A percentile compares a stretch with the other conserved stretches of the same genome.
Conservation (phyloP, 2,113 vertebrate genomes). For the Desmodus rotundus region DNA sequence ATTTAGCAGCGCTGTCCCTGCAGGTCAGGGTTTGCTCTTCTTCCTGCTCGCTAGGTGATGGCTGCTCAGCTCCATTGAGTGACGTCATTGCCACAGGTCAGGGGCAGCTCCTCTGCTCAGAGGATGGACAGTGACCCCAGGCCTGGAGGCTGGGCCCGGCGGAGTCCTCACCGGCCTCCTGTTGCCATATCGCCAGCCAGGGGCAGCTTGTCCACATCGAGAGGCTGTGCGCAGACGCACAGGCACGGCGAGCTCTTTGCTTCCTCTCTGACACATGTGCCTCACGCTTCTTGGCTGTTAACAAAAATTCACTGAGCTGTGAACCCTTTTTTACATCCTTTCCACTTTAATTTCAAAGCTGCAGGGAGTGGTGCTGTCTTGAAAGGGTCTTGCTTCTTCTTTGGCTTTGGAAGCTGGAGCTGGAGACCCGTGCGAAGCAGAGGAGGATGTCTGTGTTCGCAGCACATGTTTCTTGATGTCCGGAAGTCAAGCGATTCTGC, state of each 20-base stretch:
- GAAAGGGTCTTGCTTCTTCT: neutral
- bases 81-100: fast-evolving
- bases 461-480: neutral
- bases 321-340: neutral
- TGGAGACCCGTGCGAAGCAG: neutral
- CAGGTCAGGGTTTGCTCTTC: too few relatives aligned
- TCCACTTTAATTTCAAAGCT: neutral
- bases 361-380: neutral
- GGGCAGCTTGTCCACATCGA: neutral
- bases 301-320: too few relatives aligned
- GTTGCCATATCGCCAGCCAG: fast-evolving
- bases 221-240: fast-evolving
- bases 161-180: neutral
- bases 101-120: neutral
- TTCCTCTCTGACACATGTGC: neutral
- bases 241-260: fast-evolving
- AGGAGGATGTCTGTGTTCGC: neutral
- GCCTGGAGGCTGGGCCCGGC: neutral
- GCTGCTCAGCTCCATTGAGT: fast-evolving
- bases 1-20: too few relatives aligned
- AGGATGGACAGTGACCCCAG: fast-evolving
- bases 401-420: neutral
- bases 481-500: neutral
- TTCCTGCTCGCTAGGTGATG: too few relatives aligned
- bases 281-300: neutral